Base-by-base conservation (phyloP, 1,140 invertebrate species). In the Meloidogyne hapla region DNA sequence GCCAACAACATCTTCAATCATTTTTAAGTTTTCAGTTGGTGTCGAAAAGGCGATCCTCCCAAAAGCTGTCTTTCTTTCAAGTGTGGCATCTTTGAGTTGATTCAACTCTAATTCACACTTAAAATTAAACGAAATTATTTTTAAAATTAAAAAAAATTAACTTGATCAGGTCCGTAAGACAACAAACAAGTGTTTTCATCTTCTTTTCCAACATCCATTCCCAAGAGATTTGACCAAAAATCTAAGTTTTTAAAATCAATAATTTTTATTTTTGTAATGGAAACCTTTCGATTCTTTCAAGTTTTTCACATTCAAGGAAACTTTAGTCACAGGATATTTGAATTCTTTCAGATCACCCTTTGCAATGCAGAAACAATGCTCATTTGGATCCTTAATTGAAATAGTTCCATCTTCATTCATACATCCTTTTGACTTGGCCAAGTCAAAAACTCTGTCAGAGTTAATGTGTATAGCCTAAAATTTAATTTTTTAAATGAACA, bases 41-140 rank as follows among this genome's bases (percentile, higher is more conserved):
- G 28, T 33, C 18, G 80, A 61, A 74, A 83, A 84, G 1, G 81
- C 83, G 64, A 85, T 85, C n/a, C 96, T 90, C 13, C 96, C 96
- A 90, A 94, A 98, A 3, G 94, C 94, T 86, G 93, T 92, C n/a
- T 91, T 94, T 82, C 93, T 92, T 85, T 96, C 71, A 1, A 98
- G 88, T 45, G 91, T 87, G 69, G 88, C 88, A 79, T 69, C 72
- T 66, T 67, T 73, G 64, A 62, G 76, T 23, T 74, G 56, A 28
- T 69, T 45, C 26, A 87, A 68, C 38, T 86, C 80, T 28, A 83
- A 68, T 38, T 42, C n/a, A 67, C 83, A 85, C 83, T 84, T 40
- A 75, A 79, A 79, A 48, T 23, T 15, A 15, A 72, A 38, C 23
- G 0, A 13, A 73, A 45, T 26, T n/a, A 15, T 23, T 9, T 70